Conservation (phyloP, 2,888 invertebrate species). For the Heliconius ethilla region DNA sequence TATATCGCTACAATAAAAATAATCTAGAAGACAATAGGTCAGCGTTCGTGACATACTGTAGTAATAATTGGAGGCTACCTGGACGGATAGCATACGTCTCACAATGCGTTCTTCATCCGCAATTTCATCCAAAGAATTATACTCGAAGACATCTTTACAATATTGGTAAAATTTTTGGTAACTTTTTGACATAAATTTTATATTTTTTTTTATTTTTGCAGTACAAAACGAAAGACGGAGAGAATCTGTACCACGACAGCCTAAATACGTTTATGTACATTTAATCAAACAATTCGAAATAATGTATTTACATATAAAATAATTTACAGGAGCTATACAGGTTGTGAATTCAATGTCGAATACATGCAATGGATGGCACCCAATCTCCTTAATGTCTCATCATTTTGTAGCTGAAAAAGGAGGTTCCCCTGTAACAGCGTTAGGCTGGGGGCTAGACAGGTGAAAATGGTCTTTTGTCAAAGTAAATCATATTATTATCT, state of each 20-base stretch:
- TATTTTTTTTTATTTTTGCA: background rate
- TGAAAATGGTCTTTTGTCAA: constrained; percentile 39
- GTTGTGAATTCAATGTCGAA: constrained; percentile 64
- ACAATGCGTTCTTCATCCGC: constrained; percentile 64
- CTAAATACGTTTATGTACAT: background rate
- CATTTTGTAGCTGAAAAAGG: constrained; percentile 53
- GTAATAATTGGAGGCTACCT: constrained; percentile 63
- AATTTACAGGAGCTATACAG: constrained; percentile 61
- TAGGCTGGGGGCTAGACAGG: constrained; percentile 76
- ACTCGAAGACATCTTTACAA: constrained; percentile 62
- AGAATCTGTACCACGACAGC: no score
- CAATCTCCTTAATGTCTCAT: constrained; percentile 67
- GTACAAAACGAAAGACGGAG: no score
- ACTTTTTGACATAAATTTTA: background rate
- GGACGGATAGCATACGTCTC: constrained; percentile 68
- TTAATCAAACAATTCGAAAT: constrained; percentile 3
- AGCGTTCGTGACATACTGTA: constrained; percentile 68
- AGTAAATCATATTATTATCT: no score
- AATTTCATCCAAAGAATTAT: constrained; percentile 56
- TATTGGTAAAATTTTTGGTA: constrained; percentile 55
- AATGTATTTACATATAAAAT: background rate
- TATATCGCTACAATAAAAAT: constrained; percentile 61
- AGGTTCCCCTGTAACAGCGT: constrained; percentile 57
- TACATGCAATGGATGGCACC: constrained; percentile 64
- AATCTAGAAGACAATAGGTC: constrained; percentile 56